Conservation (phyloP, 1,140 invertebrate genomes). For the Lepidotrigona ventralis region DNA sequence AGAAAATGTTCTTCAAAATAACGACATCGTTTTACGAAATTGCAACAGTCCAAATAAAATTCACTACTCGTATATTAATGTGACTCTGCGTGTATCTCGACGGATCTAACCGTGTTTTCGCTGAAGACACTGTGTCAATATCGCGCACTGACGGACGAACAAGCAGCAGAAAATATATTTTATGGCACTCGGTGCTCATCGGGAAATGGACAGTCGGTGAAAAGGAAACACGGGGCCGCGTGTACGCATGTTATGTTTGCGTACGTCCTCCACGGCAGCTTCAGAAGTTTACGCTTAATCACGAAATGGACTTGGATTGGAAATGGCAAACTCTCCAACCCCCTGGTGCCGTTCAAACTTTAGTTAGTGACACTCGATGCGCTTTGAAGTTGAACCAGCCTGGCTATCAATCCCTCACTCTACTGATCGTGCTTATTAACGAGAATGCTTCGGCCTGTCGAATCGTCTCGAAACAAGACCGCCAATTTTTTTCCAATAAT, state of each 20-base stretch:
- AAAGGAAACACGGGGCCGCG: conserved; percentile 46
- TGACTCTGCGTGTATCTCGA: no score
- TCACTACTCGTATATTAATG: no score
- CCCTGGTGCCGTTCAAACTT: conserved; percentile 60
- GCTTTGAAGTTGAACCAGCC: conserved; percentile 75
- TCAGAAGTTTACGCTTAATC: conserved; percentile 79
- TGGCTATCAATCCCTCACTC: conserved; percentile 42
- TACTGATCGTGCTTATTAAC: conserved; percentile 76
- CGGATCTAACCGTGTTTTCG: no score
- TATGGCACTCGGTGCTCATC: neutral
- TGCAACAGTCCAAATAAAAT: no score
- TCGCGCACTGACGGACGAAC: neutral
- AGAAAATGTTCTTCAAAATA: no score
- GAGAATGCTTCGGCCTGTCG: conserved; percentile 56
- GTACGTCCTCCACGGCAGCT: conserved; percentile 68
- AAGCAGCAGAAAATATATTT: neutral
- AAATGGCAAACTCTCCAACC: conserved; percentile 73
- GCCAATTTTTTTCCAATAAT: neutral
- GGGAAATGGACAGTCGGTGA: conserved; percentile 40
- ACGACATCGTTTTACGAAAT: no score
- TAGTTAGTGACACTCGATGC: conserved; percentile 76
- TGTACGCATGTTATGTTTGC: conserved; percentile 67
- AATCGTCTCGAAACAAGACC: neutral
- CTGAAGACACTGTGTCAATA: neutral
- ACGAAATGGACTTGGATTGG: conserved; percentile 77